Conservation (phyloP, 2,888 invertebrate genomes). For the Polyommatus icarus region DNA sequence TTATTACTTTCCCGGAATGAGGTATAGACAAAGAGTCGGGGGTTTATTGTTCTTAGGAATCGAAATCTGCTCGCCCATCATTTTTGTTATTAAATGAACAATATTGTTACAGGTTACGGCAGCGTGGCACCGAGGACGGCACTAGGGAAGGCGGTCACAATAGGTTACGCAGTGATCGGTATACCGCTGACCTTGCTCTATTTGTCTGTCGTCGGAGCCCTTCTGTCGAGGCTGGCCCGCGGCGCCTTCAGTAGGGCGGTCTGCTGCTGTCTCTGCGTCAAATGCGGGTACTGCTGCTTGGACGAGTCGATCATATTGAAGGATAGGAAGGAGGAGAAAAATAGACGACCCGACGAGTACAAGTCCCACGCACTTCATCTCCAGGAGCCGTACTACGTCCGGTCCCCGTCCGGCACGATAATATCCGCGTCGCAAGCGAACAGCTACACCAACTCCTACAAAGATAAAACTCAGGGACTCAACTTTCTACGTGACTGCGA, state of each 20-base stretch:
- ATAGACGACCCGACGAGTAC: conserved; percentile 85
- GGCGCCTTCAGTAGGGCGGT: conserved; percentile 90
- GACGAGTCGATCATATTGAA: conserved; percentile 91
- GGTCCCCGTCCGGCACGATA: conserved; percentile 76
- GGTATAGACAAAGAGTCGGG: background rate
- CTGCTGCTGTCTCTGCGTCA: conserved; percentile 93
- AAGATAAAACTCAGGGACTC: conserved; percentile 69
- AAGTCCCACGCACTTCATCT: conserved; percentile 81
- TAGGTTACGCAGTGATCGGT: conserved; percentile 92
- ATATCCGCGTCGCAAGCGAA: conserved; percentile 78
- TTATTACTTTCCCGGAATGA: background rate
- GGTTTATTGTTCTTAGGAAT: background rate
- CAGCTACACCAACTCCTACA: conserved; percentile 65
- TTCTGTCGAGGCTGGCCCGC: conserved; percentile 90
- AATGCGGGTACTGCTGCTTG: conserved; percentile 92
- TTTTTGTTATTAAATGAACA: conserved; percentile 29
- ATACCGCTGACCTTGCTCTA: conserved; percentile 94
- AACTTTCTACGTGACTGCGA: conserved; percentile 75
- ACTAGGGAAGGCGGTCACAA: conserved; percentile 95
- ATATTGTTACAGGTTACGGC: conserved; percentile 88
- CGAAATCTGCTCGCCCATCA: background rate
- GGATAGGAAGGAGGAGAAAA: conserved; percentile 88
- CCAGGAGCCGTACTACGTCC: conserved; percentile 87
- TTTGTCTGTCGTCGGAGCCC: conserved; percentile 91
- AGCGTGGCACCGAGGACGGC: conserved; percentile 94